A percentile compares a stretch with the other conserved stretches of the same genome.
Conservation (phyloP, 2,888 invertebrate genomes). For the Eutolmus rufibarbis region DNA sequence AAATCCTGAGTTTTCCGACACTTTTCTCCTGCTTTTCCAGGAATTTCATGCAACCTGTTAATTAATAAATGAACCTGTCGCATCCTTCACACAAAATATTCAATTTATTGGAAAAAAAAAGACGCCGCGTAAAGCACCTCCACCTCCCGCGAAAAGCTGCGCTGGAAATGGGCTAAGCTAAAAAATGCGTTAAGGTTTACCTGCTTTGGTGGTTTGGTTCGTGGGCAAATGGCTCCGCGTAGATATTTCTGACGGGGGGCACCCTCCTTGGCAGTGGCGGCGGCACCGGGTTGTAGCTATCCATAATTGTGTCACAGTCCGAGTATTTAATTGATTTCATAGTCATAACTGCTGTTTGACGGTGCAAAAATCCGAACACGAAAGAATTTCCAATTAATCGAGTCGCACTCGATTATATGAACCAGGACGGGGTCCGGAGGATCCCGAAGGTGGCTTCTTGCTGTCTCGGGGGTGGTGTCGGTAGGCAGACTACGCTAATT, state of each 20-base stretch:
- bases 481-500: background rate
- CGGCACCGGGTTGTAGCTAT: slow-evolving; percentile 64
- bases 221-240: slow-evolving; percentile 63
- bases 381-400: slow-evolving; percentile 3
- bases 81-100: background rate
- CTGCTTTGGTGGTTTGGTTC: slow-evolving; percentile 63
- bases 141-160: background rate
- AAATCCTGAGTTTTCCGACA: background rate
- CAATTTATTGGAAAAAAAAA: background rate
- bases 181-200: slow-evolving; percentile 52
- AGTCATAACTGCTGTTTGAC: slow-evolving; percentile 56
- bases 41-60: background rate
- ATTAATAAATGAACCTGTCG: background rate
- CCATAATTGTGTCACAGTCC: slow-evolving; percentile 65
- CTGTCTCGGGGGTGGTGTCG: background rate
- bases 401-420: background rate
- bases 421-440: background rate
- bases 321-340: slow-evolving; percentile 65
- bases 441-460: background rate
- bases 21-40: background rate
- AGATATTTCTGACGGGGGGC: slow-evolving; percentile 63
- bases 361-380: background rate
- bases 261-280: slow-evolving; percentile 62
- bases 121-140: background rate
- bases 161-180: background rate